Evolutionary conservation across 2,888 invertebrate species (phyloP), one percentile per base, ranked within the genome.

Genomic region (Endotricha flammealis): DNA sequence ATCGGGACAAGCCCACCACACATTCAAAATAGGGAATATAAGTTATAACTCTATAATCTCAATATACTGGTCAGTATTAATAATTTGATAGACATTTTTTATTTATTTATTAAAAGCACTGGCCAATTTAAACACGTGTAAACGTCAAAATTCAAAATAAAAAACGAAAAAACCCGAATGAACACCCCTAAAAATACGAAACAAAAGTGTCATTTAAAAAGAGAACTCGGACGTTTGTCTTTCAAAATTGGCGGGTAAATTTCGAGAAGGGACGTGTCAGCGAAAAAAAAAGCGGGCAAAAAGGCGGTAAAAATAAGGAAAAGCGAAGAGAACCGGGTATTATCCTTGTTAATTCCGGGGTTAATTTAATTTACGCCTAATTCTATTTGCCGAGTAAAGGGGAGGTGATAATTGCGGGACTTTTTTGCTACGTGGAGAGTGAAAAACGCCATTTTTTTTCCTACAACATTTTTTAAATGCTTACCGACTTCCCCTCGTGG

Each of bases 341-440:
- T 85, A 86, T 85, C 83, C 85, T 74, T 82, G 85, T 81, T 86
- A 86, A 85, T 85, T 75, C 83, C 67, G 61, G n/a, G 74, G 75
- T 70, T 83, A 85, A 86, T 86, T 82, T 80, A 83, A 85, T 86
- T 85, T 79, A 56, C 78, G 77, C 80, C 73, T 85, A 85, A 86
- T 85, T 85, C 85, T 85, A 86, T 85, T 86, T 83, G 76, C 72
- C 54, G 75, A 79, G 79, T 52, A 77, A 77, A 82, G 80, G 76
- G 76, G 73, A 78, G 73, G 85, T 80, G 83, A 81, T 85, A 86
- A 86, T 82, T 85, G 76, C 72, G 66, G 65, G 74, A 69, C 69
- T 80, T 83, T 81, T 81, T 71, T 64, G 57, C 53, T 58, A 62
- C 55, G 64, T 57, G 64, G 71, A 60, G 23, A 54, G 61, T 66